Evolutionary conservation across 2,888 invertebrate genomes (phyloP), one percentile per base, ranked within the genome.

Genomic region (Selenia dentaria): DNA sequence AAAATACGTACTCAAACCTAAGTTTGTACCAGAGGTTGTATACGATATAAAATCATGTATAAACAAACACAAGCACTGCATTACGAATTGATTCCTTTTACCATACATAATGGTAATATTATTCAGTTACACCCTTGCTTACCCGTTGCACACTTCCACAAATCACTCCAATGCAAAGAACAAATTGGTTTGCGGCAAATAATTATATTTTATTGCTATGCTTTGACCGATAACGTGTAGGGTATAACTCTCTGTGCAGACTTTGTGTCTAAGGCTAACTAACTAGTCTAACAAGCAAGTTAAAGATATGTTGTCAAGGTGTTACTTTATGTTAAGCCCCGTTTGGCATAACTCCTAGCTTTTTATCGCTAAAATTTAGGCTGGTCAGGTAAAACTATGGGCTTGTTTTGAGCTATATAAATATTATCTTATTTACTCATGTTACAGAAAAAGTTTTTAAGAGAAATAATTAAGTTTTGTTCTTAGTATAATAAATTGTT

Each of bases 111-210:
- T 50, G 48, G 51, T 54, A 62, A 56, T 54, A 60, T 50, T 51
- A 53, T 52, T 51, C 41, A 48, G 37, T 54, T 49, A 55, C 56
- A 60, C 51, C 48, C 44, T 22, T 54, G n/a, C 25, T 57, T 54
- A 57, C 56, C 51, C 54, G 53, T 24, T 11, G 20, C 20, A 22
- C 24, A 34, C 9, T 35, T 24, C 64, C 62, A 78, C 79, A 83
- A 84, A 83, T 86, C 85, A 83, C 74, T 67, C 66, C 70, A 67
- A 63, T 67, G 67, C 67, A 64, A 74, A 68, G 74, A 73, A 74
- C 78, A 80, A 86, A 88, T 86, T 86, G 83, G 79, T 80, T 83
- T 75, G 74, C 71, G 70, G 74, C 82, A 82, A 87, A 86, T 82
- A 84, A 86, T 84, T 83, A 85, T 86, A 79, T 85, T 87, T 87